Evolutionary conservation across 1,140 invertebrate species (phyloP).

Genomic region (Druon quercuslanigerum): DNA sequence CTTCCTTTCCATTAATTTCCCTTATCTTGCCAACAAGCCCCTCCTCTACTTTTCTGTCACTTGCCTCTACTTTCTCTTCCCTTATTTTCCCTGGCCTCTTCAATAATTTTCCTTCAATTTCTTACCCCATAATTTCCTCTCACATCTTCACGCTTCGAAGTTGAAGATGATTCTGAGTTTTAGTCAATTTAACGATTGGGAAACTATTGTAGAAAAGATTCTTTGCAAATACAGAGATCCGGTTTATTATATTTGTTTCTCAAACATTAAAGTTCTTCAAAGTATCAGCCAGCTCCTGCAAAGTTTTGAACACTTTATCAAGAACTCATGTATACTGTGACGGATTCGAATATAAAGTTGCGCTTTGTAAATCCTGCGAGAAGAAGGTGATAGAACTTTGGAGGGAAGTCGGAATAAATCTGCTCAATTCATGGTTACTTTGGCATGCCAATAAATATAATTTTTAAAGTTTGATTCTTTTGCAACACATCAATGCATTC

Average conservation of each 20-base stretch:
- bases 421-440: conserved; percentile 1
- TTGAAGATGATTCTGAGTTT: too few relatives aligned
- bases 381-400: not conserved
- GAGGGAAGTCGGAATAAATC: not conserved
- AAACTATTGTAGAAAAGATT: too few relatives aligned
- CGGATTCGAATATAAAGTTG: not conserved
- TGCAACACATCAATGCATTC: not conserved
- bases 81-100: too few relatives aligned
- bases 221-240: not conserved
- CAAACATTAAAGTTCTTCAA: conserved; percentile 5
- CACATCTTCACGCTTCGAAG: too few relatives aligned
- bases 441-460: conserved; percentile 14
- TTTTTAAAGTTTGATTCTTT: conserved; percentile 27
- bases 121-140: too few relatives aligned
- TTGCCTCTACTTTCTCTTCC: too few relatives aligned
- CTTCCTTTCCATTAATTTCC: too few relatives aligned
- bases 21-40: too few relatives aligned
- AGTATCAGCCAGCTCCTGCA: not conserved
- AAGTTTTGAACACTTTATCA: conserved; percentile 3
- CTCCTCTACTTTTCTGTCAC: too few relatives aligned
- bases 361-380: conserved; percentile 1
- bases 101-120: too few relatives aligned
- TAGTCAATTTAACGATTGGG: too few relatives aligned
- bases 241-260: not conserved
- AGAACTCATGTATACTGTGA: not conserved